Base-by-base conservation (phyloP, 2,797 vertebrate genomes). In the Sphenopsis melanotis region DNA sequence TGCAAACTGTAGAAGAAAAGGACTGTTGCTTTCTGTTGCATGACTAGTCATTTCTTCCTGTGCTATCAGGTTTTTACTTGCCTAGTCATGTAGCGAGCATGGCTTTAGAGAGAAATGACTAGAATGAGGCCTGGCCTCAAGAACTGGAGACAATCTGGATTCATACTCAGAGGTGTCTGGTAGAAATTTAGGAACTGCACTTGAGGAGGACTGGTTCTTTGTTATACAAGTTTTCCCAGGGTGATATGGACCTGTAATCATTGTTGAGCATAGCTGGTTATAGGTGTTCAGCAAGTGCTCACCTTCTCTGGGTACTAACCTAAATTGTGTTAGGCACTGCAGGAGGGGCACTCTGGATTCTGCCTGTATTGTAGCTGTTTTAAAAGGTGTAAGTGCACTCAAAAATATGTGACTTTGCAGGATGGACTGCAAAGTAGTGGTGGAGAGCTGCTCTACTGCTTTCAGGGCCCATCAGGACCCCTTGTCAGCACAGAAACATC, bases 21-120 rank as follows among this genome's bases (percentile, higher is more conserved):
- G 34, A 66, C 37, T 63, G 15, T 59, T 90, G 41, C 37, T 79
- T 87, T 87, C 75, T 92, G 57, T 76, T 87, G 41, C 1, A 0
- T 26, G 49, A 44, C 82, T 83, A 95, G 60, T 86, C 27, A 90
- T 70, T 84, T 90, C 37, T 89, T 81, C 74, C 52, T 82, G 34
- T 93, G 53, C 77, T 93, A 82, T 74, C 75, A 64, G 41, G 49
- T 76, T 81, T 93, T 90, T 77, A 70, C 88, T 70, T 91, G 61
- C 13, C 69, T 79, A 70, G 61, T 92, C 74, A 72, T 79, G 72
- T 74, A 82, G 71, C 50, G 65, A 90, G 59, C 34, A 55, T n/a
- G 27, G 26, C 16, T 89, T 69, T 74, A 84, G 70, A 90, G 66
- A 24, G 49, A 79, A 92, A 92, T 84, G 12, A 80, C 57, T 85